Base-by-base conservation (phyloP, 2,113 vertebrate species). In the Synodontis membranacea region DNA sequence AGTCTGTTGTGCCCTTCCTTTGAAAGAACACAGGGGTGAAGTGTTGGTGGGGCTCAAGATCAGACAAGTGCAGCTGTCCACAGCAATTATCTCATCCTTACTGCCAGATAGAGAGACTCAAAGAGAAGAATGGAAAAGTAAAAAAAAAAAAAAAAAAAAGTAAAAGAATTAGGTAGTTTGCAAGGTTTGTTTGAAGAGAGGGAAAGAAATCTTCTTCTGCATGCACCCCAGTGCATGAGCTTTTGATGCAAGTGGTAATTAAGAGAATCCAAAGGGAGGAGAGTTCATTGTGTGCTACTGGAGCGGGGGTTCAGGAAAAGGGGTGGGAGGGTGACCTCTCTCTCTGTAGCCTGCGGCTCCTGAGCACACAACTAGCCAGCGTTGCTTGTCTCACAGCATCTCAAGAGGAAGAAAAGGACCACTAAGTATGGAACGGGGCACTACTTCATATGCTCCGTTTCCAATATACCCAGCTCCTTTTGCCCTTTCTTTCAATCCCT, bases 51-150 rank as follows among this genome's bases (percentile, higher is more conserved):
- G 96, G 95, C 89, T 93, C 95, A 96, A 95, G 95, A 96, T 95
- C 95, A 95, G 93, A 96, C 96, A 95, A 95, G 94, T 97, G 96
- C 97, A 98, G 96, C 96, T 98, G 97, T 98, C 97, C 96, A 95
- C 94, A 96, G 96, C 96, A 97, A 98, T 99, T 97, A 99, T 98
- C 97, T 97, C 97, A 96, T 93, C 91, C 91, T 94, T 93, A 91
- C 92, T 93, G 93, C 91, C 94, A 92, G 91, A 93, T 90, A 94
- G 93, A 95, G 91, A 89, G 92, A 85, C 80, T 60, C 44, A 85
- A 83, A 89, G 88, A 72, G 87, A 89, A 89, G 87, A 88, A 84
- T 58, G 79, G 60, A 81, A 34, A 50, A 76, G 21, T 39, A 34
- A 82, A 62, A 86, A 86, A 90, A n/a, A n/a, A n/a, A n/a, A n/a